phyloP scores from a whole-genome alignment of 2,888 invertebrate species.

The Globia sparganii region DNA sequence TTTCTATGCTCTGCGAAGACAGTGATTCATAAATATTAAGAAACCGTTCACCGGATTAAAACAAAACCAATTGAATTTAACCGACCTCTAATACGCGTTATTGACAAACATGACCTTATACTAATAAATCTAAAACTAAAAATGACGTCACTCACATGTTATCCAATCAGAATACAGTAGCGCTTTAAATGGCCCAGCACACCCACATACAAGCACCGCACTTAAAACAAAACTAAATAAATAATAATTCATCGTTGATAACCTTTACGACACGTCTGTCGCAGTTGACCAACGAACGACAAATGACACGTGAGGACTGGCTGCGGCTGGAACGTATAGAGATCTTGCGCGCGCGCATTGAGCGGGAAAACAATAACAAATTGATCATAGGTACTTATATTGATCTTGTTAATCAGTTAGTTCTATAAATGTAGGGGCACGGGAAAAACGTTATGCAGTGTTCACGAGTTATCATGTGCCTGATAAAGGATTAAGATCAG shows the following conservation, averaged over 20 bases:
- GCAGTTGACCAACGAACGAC: constrained; percentile 64
- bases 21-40: not conserved
- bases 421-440: not conserved
- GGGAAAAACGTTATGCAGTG: constrained; percentile 30
- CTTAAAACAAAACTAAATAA: constrained; percentile 66
- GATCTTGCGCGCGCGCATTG: constrained; percentile 45
- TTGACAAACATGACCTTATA: constrained; percentile 19
- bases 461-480: constrained; percentile 25
- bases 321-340: not conserved
- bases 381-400: constrained; percentile 21
- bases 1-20: not conserved
- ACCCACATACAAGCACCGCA: constrained; percentile 64
- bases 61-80: constrained; percentile 41
- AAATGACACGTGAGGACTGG: constrained; percentile 66
- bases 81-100: constrained; percentile 32
- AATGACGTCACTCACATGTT: constrained; percentile 79
- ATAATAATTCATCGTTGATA: constrained; percentile 63
- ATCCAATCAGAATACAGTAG: constrained; percentile 83
- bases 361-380: constrained; percentile 40
- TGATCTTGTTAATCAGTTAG: constrained; percentile 25
- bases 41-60: constrained; percentile 10
- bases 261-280: constrained; percentile 65
- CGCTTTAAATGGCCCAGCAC: constrained; percentile 77
- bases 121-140: not conserved
- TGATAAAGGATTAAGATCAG: constrained; percentile 42